phyloP scores from a whole-genome alignment of 2,113 vertebrate species.

The Brevimyrus niger region DNA sequence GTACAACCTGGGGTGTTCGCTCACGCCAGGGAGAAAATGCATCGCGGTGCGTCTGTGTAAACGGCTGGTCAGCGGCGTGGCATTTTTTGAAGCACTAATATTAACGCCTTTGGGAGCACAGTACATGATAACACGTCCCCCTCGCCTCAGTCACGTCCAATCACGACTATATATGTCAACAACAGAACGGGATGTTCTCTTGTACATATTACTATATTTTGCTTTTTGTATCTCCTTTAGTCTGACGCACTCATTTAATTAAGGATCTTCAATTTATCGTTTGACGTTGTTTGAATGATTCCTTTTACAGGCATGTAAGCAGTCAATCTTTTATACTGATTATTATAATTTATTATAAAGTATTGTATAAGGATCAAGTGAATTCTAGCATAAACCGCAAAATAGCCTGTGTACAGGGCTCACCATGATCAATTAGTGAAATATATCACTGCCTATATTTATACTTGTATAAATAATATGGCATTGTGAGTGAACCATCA shows the following conservation, averaged over 20 bases:
- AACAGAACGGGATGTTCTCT: background rate
- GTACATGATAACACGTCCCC: background rate
- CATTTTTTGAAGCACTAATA: background rate
- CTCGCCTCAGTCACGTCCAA: background rate
- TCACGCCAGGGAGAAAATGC: background rate
- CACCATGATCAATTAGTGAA: background rate
- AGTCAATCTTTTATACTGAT: background rate
- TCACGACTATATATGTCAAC: background rate
- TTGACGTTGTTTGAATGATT: background rate
- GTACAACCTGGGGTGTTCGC: background rate
- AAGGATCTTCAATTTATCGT: background rate
- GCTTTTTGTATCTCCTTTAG: background rate
- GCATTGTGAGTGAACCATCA: background rate
- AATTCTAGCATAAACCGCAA: background rate
- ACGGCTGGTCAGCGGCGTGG: background rate
- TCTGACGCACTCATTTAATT: background rate
- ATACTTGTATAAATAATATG: background rate
- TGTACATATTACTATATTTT: background rate
- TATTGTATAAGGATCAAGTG: background rate
- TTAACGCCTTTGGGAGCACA: background rate
- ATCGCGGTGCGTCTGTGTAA: background rate
- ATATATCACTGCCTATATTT: background rate
- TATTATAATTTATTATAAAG: background rate
- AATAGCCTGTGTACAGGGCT: background rate
- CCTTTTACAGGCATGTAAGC: background rate